A percentile compares a stretch with the other conserved stretches of the same genome.
Conservation (phyloP, 2,113 vertebrate genomes). For the Perognathus longimembris region DNA sequence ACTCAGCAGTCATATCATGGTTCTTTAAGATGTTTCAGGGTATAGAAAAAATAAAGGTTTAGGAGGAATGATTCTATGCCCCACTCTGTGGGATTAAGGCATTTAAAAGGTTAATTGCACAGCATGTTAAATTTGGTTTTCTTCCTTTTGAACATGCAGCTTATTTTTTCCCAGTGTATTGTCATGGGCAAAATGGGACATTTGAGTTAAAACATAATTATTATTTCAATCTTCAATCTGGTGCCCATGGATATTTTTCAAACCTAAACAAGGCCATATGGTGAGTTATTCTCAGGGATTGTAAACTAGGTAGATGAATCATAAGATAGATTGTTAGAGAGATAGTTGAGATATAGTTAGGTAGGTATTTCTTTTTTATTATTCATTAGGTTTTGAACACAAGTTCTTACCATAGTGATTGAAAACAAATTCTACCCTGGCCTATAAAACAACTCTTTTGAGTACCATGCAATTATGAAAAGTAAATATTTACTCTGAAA, state of each 20-base stretch:
- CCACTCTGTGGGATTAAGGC: neutral
- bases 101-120: neutral
- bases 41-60: neutral
- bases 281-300: neutral
- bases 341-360: too few relatives aligned
- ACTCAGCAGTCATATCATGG: neutral
- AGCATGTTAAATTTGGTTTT: neutral
- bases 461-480: constrained; percentile 39
- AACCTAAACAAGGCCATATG: constrained; percentile 14
- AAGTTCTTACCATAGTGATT: constrained; percentile 35
- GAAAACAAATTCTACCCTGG: constrained; percentile 7
- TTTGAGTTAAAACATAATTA: neutral
- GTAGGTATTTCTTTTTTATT: neutral
- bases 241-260: constrained; percentile 8
- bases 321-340: neutral
- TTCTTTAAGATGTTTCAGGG: constrained; percentile 3
- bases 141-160: neutral
- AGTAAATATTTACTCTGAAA: constrained; percentile 51
- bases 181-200: neutral
- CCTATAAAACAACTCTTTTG: neutral
- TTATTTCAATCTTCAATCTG: neutral
- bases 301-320: neutral
- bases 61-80: neutral
- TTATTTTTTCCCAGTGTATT: neutral
- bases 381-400: constrained; percentile 19